Percentiles rank a stretch among this genome's conserved stretches.
Evolutionary conservation across 2,797 vertebrate species (phyloP).

Genomic region (Catamblyrhynchus diadema): DNA sequence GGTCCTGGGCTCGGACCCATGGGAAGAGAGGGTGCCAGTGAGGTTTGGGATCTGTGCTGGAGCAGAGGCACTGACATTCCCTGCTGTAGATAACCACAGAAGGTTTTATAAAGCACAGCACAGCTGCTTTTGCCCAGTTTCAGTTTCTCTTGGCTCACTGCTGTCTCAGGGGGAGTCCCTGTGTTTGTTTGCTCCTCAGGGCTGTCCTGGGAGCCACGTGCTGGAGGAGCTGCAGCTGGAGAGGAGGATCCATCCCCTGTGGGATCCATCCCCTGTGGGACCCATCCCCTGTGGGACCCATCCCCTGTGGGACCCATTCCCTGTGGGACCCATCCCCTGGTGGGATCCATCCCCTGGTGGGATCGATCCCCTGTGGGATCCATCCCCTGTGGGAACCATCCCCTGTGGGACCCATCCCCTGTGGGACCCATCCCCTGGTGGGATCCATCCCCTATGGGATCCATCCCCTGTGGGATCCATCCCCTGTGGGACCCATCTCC

Average conservation of each 20-base stretch:
- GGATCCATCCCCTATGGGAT: too few relatives aligned
- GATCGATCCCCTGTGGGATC: too few relatives aligned
- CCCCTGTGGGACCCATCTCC: background rate
- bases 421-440: rapidly evolving
- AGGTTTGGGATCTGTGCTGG: rapidly evolving
- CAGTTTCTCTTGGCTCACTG: background rate
- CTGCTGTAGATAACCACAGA: rapidly evolving
- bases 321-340: too few relatives aligned
- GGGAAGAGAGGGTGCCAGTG: rapidly evolving
- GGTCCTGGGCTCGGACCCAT: too few relatives aligned
- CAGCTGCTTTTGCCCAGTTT: background rate
- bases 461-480: too few relatives aligned
- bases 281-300: too few relatives aligned
- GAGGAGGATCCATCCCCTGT: background rate
- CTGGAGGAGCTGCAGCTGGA: background rate
- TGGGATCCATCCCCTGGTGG: too few relatives aligned
- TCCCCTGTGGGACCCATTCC: too few relatives aligned
- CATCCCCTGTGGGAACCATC: too few relatives aligned
- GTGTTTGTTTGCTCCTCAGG: background rate
- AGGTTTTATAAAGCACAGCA: rapidly evolving
- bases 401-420: too few relatives aligned
- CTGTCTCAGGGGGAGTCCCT: background rate
- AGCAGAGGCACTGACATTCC: rapidly evolving
- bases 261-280: too few relatives aligned
- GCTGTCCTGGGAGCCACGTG: background rate